phyloP scores from a whole-genome alignment of 2,888 invertebrate species.

The Charanyca ferruginea region DNA sequence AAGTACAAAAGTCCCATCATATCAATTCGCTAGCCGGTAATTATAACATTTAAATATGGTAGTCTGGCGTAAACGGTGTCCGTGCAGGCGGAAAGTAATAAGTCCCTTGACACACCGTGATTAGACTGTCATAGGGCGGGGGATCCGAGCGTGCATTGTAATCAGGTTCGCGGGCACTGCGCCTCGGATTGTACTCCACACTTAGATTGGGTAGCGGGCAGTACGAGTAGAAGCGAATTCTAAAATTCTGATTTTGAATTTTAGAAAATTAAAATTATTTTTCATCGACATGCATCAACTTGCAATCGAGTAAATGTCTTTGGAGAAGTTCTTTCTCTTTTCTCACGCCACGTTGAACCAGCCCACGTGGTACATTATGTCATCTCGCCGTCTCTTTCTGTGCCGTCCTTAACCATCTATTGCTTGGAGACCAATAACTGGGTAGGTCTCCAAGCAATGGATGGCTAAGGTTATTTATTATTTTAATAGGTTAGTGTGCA shows the following conservation, averaged over 20 bases:
- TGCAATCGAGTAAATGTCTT: no score
- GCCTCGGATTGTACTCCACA: conserved; percentile 68
- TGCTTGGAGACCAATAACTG: no score
- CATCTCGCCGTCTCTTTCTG: not conserved
- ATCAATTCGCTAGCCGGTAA: conserved; percentile 54
- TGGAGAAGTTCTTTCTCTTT: not conserved
- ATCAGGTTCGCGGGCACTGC: conserved; percentile 73
- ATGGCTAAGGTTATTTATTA: no score
- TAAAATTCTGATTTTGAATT: not conserved
- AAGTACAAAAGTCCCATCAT: conserved; percentile 48
- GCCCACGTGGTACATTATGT: no score
- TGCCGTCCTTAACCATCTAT: no score
- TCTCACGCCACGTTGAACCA: not conserved
- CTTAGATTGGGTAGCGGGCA: conserved; percentile 47
- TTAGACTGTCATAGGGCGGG: conserved; percentile 82
- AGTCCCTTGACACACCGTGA: conserved; percentile 80
- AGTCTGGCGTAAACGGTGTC: conserved; percentile 66
- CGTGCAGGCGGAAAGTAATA: conserved; percentile 71
- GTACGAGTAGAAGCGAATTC: conserved; percentile 34
- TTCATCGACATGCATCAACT: no score
- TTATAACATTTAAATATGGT: conserved; percentile 66
- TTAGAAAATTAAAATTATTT: no score
- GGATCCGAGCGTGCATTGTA: conserved; percentile 74
- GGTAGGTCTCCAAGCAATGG: no score
- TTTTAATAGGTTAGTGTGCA: no score